These are phyloP conservation scores for Dysmachus trigonus DNA, from an alignment of 2,888 invertebrate species.

Conservation along the genomic window DNA sequence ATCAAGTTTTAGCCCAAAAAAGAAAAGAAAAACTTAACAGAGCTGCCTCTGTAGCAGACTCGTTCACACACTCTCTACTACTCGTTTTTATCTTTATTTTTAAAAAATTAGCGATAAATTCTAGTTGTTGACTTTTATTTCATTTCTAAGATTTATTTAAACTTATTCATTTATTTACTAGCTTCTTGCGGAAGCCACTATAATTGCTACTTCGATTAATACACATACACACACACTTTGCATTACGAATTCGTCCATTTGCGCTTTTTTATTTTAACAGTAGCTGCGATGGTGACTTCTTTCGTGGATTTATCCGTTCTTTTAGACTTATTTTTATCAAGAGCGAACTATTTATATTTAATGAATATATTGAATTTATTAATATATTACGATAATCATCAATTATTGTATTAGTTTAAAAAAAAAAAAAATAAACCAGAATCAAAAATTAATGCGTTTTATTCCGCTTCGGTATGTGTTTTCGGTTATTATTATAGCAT, in stretches of 20 bases:
- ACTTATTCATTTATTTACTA: background rate
- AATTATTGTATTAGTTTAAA: slow-evolving; percentile 39
- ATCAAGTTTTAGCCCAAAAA: background rate
- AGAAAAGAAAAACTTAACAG: background rate
- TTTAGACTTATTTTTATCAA: slow-evolving; percentile 34
- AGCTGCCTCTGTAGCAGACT: background rate
- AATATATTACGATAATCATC: slow-evolving; percentile 29
- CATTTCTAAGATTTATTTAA: slow-evolving; percentile 7
- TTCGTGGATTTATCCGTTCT: slow-evolving; percentile 1
- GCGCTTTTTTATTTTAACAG: slow-evolving; percentile 19
- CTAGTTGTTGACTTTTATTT: slow-evolving; percentile 12
- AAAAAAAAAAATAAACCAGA: slow-evolving; percentile 35
- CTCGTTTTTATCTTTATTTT: background rate
- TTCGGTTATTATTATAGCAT: background rate
- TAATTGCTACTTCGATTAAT: background rate
- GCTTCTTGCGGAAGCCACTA: background rate
- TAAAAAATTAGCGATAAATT: background rate
- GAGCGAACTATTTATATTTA: slow-evolving; percentile 34
- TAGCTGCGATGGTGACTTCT: slow-evolving; percentile 15
- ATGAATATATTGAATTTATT: slow-evolving; percentile 34
- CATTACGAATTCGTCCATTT: slow-evolving; percentile 28
- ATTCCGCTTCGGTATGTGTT: background rate
- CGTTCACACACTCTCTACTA: background rate
- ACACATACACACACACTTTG: background rate
- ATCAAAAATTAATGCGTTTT: background rate